phyloP scores from a whole-genome alignment of 2,113 vertebrate species.

The Cottus gobio region DNA sequence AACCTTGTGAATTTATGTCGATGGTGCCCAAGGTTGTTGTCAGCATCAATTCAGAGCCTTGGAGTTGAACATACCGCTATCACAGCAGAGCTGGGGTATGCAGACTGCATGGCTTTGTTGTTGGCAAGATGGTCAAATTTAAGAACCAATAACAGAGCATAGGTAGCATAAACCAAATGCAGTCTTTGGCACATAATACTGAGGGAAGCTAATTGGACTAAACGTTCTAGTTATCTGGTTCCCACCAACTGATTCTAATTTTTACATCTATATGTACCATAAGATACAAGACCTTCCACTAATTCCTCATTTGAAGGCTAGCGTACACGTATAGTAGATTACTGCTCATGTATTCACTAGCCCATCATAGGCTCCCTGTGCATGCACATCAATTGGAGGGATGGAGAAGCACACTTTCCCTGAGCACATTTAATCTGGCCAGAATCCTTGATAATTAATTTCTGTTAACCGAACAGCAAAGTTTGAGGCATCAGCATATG shows the following conservation, averaged over 20 bases:
- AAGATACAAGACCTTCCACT: neutral
- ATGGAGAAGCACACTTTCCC: neutral
- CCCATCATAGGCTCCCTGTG: neutral
- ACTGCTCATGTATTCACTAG: neutral
- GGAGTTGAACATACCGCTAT: conserved; percentile 2
- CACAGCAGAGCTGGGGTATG: neutral
- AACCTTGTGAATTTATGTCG: conserved; percentile 2
- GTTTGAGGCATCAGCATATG: conserved; percentile 7
- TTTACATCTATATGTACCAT: neutral
- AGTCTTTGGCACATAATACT: neutral
- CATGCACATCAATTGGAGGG: neutral
- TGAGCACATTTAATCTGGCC: conserved; percentile 20
- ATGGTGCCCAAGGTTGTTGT: conserved; percentile 10
- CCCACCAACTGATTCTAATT: neutral
- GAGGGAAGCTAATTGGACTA: too few species aligned
- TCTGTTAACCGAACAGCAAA: conserved; percentile 5
- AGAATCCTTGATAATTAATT: conserved; percentile 44
- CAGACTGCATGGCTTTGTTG: neutral
- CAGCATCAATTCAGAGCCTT: neutral
- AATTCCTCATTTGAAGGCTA: neutral
- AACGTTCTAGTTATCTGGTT: neutral
- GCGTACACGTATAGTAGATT: neutral
- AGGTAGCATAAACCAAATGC: neutral
- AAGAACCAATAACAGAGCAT: neutral
- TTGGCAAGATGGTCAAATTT: neutral